phyloP scores from a whole-genome alignment of 2,113 vertebrate genomes.

The Lasiurus borealis region DNA sequence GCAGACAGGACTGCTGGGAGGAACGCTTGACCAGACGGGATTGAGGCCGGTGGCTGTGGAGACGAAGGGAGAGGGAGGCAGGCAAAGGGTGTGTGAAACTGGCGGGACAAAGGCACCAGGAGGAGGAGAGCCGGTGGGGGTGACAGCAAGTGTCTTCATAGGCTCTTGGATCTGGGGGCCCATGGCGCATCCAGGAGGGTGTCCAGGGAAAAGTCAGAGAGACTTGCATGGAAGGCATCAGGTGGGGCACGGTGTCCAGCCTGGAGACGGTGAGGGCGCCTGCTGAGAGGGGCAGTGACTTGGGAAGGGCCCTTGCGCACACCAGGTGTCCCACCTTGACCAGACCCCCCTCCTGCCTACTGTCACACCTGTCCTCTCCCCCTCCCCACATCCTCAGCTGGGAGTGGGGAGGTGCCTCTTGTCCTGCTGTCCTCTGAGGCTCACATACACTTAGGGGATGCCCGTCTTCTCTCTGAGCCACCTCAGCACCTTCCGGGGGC shows the following conservation, averaged over 20 bases:
- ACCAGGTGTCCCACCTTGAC: background rate
- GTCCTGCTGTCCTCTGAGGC: background rate
- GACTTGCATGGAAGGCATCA: background rate
- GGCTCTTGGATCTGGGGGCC: background rate
- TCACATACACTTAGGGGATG: too few relatives aligned
- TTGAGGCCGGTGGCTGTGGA: fast-evolving
- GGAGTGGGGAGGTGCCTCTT: fast-evolving
- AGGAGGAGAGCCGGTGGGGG: background rate
- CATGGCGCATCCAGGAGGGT: fast-evolving
- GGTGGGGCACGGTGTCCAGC: background rate
- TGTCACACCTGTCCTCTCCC: background rate
- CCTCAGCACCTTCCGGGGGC: background rate
- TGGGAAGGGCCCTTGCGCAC: fast-evolving
- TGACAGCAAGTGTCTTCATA: background rate
- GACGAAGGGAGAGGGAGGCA: background rate
- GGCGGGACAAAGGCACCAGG: background rate
- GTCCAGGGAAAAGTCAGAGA: background rate
- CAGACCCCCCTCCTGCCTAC: background rate
- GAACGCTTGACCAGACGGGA: background rate
- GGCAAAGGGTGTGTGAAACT: background rate
- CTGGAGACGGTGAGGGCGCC: background rate
- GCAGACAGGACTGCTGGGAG: background rate
- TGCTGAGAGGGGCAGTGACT: background rate
- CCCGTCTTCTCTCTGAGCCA: background rate
- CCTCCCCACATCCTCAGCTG: background rate